Evolutionary conservation across 1,140 invertebrate genomes (phyloP), one percentile per base, ranked within the genome.

Genomic region (Lethrus apterus): DNA sequence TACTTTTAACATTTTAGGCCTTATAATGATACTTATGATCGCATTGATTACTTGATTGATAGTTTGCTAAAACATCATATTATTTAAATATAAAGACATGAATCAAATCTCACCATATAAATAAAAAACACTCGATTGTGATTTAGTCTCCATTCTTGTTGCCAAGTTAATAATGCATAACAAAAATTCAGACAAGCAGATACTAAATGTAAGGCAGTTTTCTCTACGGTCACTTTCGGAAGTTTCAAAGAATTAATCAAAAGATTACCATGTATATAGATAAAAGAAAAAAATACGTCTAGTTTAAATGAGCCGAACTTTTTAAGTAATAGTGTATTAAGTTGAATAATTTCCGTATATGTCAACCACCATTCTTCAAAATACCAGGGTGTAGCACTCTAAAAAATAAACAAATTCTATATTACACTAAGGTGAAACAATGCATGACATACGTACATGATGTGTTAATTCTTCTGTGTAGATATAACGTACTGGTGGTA

Each of bases 351-450:
- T 2, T 26, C 19, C 2, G 32, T 36, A 30, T 46, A 46, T 14
- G 33, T 26, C 9, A 14, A 15, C 44, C 44, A 46, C 33, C 35
- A 38, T 3, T 46, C 11, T 30, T 38, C 33, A 11, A 36, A 38
- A 31, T 46, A 19, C 33, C 33, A 21, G 4, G 44, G 44, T 7
- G 38, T 10, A 29, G 21, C 18, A 8, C 26, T 19, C 43, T 44
- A 30, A 10, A 44, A 44, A 15, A 3, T 24, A 23, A 17, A 7
- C 20, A 14, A 5, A 21, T 3, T 17, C 4, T 33, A 10, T 14
- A 13, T 5, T 10, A 33, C 8, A 5, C 4, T 33, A 33, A 14
- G 8, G 8, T 13, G 14, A 36, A 4, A 36, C 19, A 36, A 36
- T n/a, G 4, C 3, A 17, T 4, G 19, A 13, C n/a, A 15, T 34